Conservation (phyloP, 2,113 vertebrate genomes). For the Hydrochoerus hydrochaeris region DNA sequence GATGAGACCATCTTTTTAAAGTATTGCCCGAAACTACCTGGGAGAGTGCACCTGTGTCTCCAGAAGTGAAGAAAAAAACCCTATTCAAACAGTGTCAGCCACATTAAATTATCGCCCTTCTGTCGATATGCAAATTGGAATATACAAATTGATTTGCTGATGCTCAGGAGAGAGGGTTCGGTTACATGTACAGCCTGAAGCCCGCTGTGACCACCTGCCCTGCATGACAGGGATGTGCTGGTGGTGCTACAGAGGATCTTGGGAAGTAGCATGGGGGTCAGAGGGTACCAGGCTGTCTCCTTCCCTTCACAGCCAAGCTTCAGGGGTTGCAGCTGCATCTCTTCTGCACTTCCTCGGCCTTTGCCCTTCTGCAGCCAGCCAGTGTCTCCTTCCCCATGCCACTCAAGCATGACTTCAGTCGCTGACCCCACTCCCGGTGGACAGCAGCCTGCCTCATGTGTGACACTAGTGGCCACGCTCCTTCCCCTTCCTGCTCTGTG, state of each 20-base stretch:
- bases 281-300: not conserved
- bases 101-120: not conserved
- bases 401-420: not conserved
- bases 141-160: not conserved
- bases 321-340: not conserved
- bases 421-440: no score
- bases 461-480: not conserved
- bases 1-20: not conserved
- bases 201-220: not conserved
- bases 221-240: not conserved
- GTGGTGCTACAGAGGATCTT: not conserved
- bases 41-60: not conserved
- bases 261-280: no score
- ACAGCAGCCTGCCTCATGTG: not conserved
- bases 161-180: accelerated
- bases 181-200: not conserved
- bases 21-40: not conserved
- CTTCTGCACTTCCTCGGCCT: not conserved
- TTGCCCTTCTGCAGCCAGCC: not conserved
- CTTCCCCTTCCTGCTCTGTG: not conserved
- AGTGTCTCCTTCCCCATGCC: not conserved
- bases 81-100: not conserved
- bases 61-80: not conserved
- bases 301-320: not conserved
- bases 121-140: not conserved